These are phyloP conservation scores for Luffia ferchaultella DNA, from an alignment of 2,888 invertebrate species.

Conservation along the genomic window DNA sequence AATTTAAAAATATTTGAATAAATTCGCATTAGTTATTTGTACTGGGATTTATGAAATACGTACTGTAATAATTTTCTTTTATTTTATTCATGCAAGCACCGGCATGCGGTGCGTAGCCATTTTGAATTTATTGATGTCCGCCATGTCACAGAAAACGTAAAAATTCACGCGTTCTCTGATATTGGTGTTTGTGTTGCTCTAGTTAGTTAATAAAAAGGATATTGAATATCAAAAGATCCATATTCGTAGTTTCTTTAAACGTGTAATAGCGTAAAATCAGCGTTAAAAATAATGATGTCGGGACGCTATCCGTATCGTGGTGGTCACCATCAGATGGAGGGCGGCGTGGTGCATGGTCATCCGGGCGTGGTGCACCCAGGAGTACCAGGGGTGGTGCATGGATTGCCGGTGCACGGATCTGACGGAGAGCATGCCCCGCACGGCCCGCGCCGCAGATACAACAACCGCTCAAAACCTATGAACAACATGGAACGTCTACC, in stretches of 20 bases:
- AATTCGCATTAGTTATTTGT: too few species aligned
- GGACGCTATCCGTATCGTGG: background rate
- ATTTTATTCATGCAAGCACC: too few species aligned
- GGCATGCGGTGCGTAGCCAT: background rate
- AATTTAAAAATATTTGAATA: too few species aligned
- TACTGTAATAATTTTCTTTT: too few species aligned
- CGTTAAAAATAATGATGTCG: background rate
- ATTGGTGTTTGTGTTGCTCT: background rate
- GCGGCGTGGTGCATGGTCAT: constrained; percentile 36
- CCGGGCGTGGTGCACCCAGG: constrained; percentile 15
- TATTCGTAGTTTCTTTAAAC: background rate
- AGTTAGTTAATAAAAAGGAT: background rate
- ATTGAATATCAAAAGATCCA: background rate
- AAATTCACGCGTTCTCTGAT: background rate
- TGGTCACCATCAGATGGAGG: constrained; percentile 38
- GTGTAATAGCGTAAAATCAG: background rate
- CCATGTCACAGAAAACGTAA: background rate
- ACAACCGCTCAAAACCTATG: constrained; percentile 46
- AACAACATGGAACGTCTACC: constrained; percentile 66
- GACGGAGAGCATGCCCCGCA: constrained; percentile 49
- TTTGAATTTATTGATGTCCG: background rate
- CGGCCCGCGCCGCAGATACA: constrained; percentile 43
- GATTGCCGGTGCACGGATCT: constrained; percentile 49
- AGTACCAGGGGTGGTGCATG: constrained; percentile 42
- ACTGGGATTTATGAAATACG: too few species aligned